Percentiles rank a stretch among this genome's conserved stretches.
Conservation (phyloP, 2,888 invertebrate species). For the Trissoscelio sp. region DNA sequence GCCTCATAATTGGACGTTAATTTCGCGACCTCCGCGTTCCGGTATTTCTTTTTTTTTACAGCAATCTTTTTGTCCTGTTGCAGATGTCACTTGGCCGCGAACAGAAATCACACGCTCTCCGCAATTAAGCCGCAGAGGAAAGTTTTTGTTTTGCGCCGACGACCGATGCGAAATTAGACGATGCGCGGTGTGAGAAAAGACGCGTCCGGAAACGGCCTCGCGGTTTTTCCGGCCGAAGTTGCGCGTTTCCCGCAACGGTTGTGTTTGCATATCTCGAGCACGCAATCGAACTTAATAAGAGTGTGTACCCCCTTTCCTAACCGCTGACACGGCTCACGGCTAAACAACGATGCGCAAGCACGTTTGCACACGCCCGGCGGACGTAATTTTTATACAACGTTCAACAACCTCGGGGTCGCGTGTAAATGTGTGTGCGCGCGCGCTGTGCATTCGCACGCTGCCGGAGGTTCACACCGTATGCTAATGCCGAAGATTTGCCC, state of each 20-base stretch:
- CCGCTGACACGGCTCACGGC: slow-evolving; percentile 47
- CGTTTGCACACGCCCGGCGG: slow-evolving; percentile 39
- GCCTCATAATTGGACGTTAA: slow-evolving; percentile 34
- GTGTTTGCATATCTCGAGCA: slow-evolving; percentile 73
- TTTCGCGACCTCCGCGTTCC: slow-evolving; percentile 12
- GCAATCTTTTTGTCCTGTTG: slow-evolving; percentile 17
- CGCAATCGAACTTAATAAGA: slow-evolving; percentile 73
- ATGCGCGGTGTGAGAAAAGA: slow-evolving; percentile 55
- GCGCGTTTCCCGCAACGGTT: slow-evolving; percentile 36
- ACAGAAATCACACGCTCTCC: slow-evolving; percentile 10
- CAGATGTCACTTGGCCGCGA: slow-evolving; percentile 22
- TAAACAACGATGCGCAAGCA: slow-evolving; percentile 62
- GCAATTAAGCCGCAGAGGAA: slow-evolving; percentile 8
- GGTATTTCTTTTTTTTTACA: slow-evolving; percentile 10
- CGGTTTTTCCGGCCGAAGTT: slow-evolving; percentile 59
- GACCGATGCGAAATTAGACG: slow-evolving; percentile 21
- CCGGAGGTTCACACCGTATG: slow-evolving; percentile 56
- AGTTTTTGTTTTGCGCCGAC: too few relatives aligned
- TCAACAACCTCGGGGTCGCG: slow-evolving; percentile 64
- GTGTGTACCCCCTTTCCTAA: slow-evolving; percentile 28
- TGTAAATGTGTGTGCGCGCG: too few relatives aligned
- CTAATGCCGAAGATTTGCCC: slow-evolving; percentile 53
- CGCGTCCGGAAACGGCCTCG: slow-evolving; percentile 48
- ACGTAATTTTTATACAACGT: slow-evolving; percentile 61
- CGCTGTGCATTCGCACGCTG: slow-evolving; percentile 59